Base-by-base conservation (phyloP, 2,113 vertebrate species). In the Tylochromis polylepis region DNA sequence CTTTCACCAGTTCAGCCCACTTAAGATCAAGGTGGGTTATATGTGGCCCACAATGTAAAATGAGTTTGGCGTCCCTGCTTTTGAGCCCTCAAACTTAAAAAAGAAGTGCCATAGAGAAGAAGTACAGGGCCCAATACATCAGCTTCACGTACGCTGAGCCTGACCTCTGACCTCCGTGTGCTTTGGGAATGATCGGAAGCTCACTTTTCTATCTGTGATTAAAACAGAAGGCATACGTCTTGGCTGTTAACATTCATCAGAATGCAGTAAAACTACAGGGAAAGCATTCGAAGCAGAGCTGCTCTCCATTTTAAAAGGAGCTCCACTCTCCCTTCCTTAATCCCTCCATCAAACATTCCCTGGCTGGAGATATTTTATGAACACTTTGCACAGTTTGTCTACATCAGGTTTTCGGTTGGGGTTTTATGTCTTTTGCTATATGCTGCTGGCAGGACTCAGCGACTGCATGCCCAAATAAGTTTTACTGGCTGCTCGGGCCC, bases 341-440 rank as follows among this genome's bases (percentile, higher is more conserved):
- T 80, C 79, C 82, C 82, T 82, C 87, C 78, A 75, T 91, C 84
- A 85, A 86, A 90, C 29, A 6, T 65, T 84, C 85, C 58, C 67
- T 15, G n/a, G 81, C 84, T 77, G 65, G 70, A 86, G 85, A 60
- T 77, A 65, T 86, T 93, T 93, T 82, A 93, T 89, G 88, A 91
- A 88, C 92, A 91, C 94, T 94, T 93, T 81, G 87, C 86, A 58
- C 79, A 92, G 91, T 93, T 94, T 94, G 92, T 94, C 90, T 88
- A 87, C 90, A 83, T 90, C 72, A 91, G 89, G 84, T 79, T 87
- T 87, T 78, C 51, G 60, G 81, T 86, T 11, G 53, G 80, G 62
- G 57, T 89, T 90, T 91, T 82, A 90, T 65, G 85, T 86, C 81
- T 89, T 81, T 60, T 20, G 70, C 88, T 91, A 83, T 84, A 91